Evolutionary conservation across 2,113 vertebrate genomes (phyloP).

Genomic region (Nycticryphes semicollaris): DNA sequence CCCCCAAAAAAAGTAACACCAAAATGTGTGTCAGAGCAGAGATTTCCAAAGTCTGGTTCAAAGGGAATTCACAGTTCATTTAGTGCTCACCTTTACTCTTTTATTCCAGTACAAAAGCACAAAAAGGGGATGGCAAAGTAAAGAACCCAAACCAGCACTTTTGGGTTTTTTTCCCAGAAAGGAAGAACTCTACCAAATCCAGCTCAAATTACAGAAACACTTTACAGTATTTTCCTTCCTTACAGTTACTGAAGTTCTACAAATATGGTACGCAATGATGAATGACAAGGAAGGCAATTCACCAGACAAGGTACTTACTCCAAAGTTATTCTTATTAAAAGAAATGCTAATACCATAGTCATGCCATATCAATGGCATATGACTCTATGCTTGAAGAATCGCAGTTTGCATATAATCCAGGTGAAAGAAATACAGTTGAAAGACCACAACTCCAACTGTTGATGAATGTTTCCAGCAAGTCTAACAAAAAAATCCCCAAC

Average conservation of each 20-base stretch:
- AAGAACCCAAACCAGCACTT: neutral
- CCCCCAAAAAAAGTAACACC: neutral
- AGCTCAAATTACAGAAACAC: neutral
- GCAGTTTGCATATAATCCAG: neutral
- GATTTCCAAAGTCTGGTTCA: neutral
- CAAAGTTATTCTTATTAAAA: neutral
- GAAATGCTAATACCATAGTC: neutral
- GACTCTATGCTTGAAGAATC: neutral
- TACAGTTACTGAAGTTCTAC: neutral
- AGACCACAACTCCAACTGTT: neutral
- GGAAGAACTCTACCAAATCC: neutral
- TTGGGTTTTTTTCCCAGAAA: neutral
- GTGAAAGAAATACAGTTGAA: constrained; percentile 1
- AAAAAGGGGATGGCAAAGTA: neutral
- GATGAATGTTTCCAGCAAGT: neutral
- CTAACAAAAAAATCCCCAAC: neutral
- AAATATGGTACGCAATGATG: neutral
- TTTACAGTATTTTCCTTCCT: neutral
- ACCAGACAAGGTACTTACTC: neutral
- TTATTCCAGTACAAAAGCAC: neutral
- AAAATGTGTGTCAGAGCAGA: neutral
- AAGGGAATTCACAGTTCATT: neutral
- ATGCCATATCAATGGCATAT: neutral
- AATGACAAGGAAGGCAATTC: constrained; percentile 8
- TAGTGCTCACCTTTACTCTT: neutral